Evolutionary conservation across 2,888 invertebrate species (phyloP).

Genomic region (Dorcus parallelipipedus): DNA sequence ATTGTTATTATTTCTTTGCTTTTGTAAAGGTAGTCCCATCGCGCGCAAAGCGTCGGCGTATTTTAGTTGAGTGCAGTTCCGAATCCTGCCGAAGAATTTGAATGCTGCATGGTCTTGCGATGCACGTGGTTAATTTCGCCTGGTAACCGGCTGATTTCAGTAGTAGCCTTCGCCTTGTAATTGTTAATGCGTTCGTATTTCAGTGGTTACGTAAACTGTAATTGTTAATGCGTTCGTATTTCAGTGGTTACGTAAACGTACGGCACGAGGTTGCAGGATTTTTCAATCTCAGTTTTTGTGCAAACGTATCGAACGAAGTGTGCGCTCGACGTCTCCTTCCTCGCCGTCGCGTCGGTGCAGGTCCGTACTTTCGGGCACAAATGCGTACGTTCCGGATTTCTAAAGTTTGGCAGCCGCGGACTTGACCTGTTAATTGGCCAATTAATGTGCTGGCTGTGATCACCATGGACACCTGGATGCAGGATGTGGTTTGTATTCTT

Average conservation of each 20-base stretch:
- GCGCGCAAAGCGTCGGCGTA: no score
- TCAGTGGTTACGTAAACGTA: constrained; percentile 11
- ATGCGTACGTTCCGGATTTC: not conserved
- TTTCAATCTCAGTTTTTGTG: not conserved
- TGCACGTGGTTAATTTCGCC: constrained; percentile 33
- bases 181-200: not conserved
- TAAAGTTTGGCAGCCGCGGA: constrained; percentile 9
- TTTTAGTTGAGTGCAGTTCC: not conserved
- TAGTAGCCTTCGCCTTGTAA: constrained; percentile 19
- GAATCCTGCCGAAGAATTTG: constrained; percentile 16
- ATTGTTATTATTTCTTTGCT: no score
- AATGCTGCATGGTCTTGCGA: constrained; percentile 11
- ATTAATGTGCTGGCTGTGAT: constrained; percentile 23
- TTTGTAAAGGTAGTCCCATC: no score
- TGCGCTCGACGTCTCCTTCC: not conserved
- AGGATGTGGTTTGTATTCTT: constrained; percentile 45
- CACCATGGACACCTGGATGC: constrained; percentile 48
- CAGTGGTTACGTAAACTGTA: no score
- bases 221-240: no score
- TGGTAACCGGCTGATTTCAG: constrained; percentile 28
- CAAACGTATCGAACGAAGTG: not conserved
- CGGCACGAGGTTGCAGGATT: not conserved
- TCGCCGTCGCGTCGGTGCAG: not conserved
- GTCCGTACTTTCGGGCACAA: not conserved
- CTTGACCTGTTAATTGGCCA: not conserved